Percentiles rank a stretch among this genome's conserved stretches.
These are phyloP conservation scores for Danio albolineatus DNA, from an alignment of 2,797 vertebrate species.

Conservation along the genomic window DNA sequence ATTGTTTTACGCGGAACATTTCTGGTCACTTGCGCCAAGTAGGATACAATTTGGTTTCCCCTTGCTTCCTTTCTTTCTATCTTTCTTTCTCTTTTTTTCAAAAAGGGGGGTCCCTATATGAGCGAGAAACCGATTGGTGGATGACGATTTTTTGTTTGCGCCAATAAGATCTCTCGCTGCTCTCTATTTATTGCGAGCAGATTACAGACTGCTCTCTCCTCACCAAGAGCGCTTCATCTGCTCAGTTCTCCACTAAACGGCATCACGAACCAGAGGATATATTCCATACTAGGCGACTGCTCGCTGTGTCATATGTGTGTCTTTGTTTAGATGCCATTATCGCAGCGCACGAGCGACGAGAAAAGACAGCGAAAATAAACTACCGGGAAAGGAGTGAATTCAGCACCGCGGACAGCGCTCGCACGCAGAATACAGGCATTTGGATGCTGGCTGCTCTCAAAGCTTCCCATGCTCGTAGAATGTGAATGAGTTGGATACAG, in stretches of 20 bases:
- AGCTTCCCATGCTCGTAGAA: slow-evolving; percentile 62
- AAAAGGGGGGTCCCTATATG: slow-evolving; percentile 87
- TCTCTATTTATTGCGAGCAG: slow-evolving; percentile 99
- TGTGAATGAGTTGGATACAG: slow-evolving; percentile 71
- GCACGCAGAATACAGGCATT: slow-evolving; percentile 74
- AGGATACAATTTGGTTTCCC: slow-evolving; percentile 77
- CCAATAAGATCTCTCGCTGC: slow-evolving; percentile 89
- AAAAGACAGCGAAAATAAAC: slow-evolving; percentile 71
- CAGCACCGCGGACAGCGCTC: slow-evolving; percentile 81
- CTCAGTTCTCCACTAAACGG: slow-evolving; percentile 73
- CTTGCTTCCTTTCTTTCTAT: slow-evolving; percentile 59
- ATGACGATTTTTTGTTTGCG: slow-evolving; percentile 92
- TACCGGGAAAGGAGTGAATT: slow-evolving; percentile 65
- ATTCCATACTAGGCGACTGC: slow-evolving; percentile 59
- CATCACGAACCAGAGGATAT: slow-evolving; percentile 71
- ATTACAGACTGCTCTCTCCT: slow-evolving; percentile 94
- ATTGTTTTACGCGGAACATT: slow-evolving; percentile 59
- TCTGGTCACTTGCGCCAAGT: slow-evolving; percentile 69
- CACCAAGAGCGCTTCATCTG: slow-evolving; percentile 90
- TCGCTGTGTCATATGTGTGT: slow-evolving; percentile 64
- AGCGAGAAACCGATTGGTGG: slow-evolving; percentile 90
- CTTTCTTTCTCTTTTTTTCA: slow-evolving; percentile 65
- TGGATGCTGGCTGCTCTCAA: slow-evolving; percentile 68
- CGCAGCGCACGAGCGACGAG: slow-evolving; percentile 34
- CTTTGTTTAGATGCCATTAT: slow-evolving; percentile 41